These are phyloP conservation scores for Argyrosomus regius DNA, from an alignment of 2,797 vertebrate genomes.

Conservation along the genomic window DNA sequence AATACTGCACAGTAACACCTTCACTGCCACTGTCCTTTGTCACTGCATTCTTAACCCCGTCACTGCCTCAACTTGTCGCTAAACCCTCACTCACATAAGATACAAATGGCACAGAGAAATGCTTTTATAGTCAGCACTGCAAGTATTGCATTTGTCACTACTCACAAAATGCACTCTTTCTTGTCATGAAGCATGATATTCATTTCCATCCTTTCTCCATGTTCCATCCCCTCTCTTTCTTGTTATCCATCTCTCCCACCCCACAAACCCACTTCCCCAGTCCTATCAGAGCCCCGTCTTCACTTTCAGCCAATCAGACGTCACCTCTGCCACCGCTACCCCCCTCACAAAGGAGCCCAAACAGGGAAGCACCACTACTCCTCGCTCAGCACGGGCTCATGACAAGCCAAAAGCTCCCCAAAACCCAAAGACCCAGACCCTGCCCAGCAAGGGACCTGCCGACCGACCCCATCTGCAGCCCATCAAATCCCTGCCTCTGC, in stretches of 20 bases:
- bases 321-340: constrained; percentile 83
- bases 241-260: constrained; percentile 79
- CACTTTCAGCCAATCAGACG: constrained; percentile 90
- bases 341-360: constrained; percentile 82
- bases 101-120: background rate
- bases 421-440: constrained; percentile 92
- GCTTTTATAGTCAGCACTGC: constrained; percentile 22
- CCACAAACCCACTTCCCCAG: constrained; percentile 77
- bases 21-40: constrained; percentile 56
- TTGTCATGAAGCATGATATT: constrained; percentile 84
- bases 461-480: constrained; percentile 89
- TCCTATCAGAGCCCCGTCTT: constrained; percentile 90
- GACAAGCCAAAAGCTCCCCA: constrained; percentile 80
- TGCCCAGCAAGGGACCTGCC: constrained; percentile 89
- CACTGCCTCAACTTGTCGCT: constrained; percentile 43
- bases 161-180: constrained; percentile 76
- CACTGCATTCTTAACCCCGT: constrained; percentile 59
- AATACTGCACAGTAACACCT: constrained; percentile 17
- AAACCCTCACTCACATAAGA: constrained; percentile 38
- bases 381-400: constrained; percentile 80
- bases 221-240: constrained; percentile 81
- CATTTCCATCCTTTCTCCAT: constrained; percentile 85
- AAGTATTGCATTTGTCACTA: constrained; percentile 59
- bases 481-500: constrained; percentile 89
- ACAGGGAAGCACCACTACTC: constrained; percentile 79